phyloP scores from a whole-genome alignment of 2,113 vertebrate species.

The Charina bottae region DNA sequence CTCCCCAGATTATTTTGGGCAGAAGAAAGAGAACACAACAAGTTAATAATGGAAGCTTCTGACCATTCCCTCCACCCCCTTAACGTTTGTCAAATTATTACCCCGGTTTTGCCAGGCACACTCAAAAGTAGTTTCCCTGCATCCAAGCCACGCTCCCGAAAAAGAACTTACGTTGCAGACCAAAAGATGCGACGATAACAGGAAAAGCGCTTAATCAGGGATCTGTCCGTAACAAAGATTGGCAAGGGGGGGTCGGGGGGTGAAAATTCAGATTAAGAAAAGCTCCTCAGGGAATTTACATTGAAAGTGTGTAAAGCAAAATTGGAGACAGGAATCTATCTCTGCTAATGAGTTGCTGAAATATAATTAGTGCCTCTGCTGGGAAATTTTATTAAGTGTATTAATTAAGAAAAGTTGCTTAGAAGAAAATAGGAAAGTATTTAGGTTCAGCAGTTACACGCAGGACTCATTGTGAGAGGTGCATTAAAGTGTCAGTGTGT shows the following conservation, averaged over 20 bases:
- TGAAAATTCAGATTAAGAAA: neutral
- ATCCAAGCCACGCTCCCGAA: neutral
- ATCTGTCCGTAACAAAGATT: neutral
- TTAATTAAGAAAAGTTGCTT: neutral
- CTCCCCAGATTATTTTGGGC: too few relatives aligned
- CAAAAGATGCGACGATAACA: neutral
- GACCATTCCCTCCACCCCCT: neutral
- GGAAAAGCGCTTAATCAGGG: neutral
- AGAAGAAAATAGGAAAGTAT: neutral
- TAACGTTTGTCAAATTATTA: neutral
- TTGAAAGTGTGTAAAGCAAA: neutral
- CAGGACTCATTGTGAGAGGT: neutral
- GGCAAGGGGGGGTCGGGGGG: neutral
- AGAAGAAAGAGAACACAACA: too few relatives aligned
- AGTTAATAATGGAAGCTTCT: too few relatives aligned
- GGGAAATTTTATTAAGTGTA: neutral
- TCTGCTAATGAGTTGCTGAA: neutral
- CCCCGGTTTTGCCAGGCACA: neutral
- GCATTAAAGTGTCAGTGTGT: neutral
- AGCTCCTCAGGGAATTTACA: neutral
- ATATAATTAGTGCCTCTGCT: neutral
- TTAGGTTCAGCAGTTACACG: neutral
- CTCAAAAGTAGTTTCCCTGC: neutral
- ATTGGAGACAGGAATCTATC: neutral
- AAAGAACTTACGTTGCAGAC: too few relatives aligned